phyloP scores from a whole-genome alignment of 2,113 vertebrate species.

The Thinocorus orbignyianus region DNA sequence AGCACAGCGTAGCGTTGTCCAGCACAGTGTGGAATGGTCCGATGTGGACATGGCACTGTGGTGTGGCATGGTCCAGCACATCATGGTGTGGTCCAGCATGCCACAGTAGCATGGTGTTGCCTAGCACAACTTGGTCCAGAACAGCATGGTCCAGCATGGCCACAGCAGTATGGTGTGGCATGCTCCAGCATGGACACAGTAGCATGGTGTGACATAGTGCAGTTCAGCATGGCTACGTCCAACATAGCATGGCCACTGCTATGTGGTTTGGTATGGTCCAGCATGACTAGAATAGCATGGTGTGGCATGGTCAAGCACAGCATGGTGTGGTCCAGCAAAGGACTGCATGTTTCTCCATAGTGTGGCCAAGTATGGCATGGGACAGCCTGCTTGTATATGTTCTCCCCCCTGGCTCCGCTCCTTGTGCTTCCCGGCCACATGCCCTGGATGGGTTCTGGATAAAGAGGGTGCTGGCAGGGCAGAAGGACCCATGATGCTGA shows the following conservation, averaged over 20 bases:
- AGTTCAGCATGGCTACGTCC: not conserved
- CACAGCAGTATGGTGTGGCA: not conserved
- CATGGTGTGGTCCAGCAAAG: not conserved
- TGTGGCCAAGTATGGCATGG: not conserved
- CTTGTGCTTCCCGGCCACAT: not conserved
- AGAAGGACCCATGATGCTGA: not conserved
- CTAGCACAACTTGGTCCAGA: too few species aligned
- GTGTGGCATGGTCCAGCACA: accelerated
- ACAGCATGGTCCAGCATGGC: not conserved
- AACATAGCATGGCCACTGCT: not conserved
- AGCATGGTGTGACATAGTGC: not conserved
- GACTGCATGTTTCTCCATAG: not conserved
- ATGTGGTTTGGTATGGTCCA: too few species aligned
- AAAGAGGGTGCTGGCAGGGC: not conserved
- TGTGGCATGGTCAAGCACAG: not conserved
- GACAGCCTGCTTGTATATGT: not conserved
- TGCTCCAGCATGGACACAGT: too few species aligned
- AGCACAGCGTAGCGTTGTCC: not conserved
- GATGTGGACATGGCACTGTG: not conserved
- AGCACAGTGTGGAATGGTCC: accelerated
- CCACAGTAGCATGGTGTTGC: not conserved
- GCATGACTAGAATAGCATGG: too few species aligned
- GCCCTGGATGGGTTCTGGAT: not conserved
- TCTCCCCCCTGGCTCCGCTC: not conserved
- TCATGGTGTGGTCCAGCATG: not conserved